Evolutionary conservation across 2,888 invertebrate species (phyloP), one percentile per base, ranked within the genome.

Genomic region (Erannis defoliaria): DNA sequence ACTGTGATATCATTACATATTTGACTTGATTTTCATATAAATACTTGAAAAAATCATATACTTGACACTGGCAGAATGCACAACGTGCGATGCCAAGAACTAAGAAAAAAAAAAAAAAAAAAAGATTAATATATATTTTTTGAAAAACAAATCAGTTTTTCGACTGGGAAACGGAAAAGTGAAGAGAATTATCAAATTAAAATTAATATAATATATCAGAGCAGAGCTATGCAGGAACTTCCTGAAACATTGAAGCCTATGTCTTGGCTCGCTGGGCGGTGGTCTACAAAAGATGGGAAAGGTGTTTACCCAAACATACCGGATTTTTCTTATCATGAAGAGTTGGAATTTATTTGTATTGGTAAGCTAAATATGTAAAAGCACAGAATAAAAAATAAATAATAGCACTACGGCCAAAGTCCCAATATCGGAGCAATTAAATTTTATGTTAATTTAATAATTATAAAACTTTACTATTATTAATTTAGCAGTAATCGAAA

Each of bases 181-280:
- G 2, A n/a, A 5, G n/a, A 35, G 10, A 18, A 38, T 2, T 18
- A 19, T 18, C 8, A 5, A 5, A 12, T 8, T 2, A 8, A 14
- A 14, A 16, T 6, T 37, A 16, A 2, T 8, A 16, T 1, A 2
- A 12, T 35, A 0, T n/a, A 12, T 5, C 2, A 12, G 12, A n/a
- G 6, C 16, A 37, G 5, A 40, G 14, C 21, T 9, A 71, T 65
- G 61, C 65, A 69, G 56, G 58, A 71, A 50, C 40, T 87, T 75
- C 93, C 93, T 46, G 93, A 94, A 62, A 87, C 92, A n/a, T 49
- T 95, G 35, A 85, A 85, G 64, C 94, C 95, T 0, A 74, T 95
- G 64, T 78, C 88, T 0, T 95, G 95, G 94, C 80, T 95, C 5
- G 82, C 94, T 35, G 95, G 95, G 3, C 92, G 85, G 26, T 95